phyloP scores from a whole-genome alignment of 2,797 vertebrate species.

The Muraenolepis orangiensis region DNA sequence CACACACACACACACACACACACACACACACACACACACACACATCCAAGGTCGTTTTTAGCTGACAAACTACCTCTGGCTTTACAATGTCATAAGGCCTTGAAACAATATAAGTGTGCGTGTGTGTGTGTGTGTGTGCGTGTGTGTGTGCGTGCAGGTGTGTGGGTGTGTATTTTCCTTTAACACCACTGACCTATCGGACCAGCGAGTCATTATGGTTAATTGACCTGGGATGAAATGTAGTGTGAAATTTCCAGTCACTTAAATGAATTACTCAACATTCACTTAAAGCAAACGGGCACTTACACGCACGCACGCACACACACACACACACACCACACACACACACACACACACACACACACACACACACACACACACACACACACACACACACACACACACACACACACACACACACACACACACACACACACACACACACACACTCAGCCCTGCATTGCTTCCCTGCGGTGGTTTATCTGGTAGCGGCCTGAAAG shows the following conservation, averaged over 20 bases:
- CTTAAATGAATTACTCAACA: conserved; percentile 71
- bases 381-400: conserved; percentile 39
- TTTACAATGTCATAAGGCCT: conserved; percentile 62
- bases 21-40: conserved; percentile 23
- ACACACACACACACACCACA: conserved; percentile 27
- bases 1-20: conserved; percentile 35
- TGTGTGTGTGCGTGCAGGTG: conserved; percentile 17
- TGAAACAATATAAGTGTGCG: conserved; percentile 58
- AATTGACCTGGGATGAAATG: conserved; percentile 76
- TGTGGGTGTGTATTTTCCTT: conserved; percentile 10
- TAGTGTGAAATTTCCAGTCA: conserved; percentile 75
- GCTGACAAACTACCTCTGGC: conserved; percentile 63
- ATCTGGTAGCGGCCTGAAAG: conserved; percentile 25
- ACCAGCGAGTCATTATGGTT: conserved; percentile 67
- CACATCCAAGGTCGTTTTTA: conserved; percentile 72
- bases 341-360: conserved; percentile 31
- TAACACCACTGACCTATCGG: conserved; percentile 57
- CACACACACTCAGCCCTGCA: conserved; percentile 44
- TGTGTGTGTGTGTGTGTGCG: conserved; percentile 6
- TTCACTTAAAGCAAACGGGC: conserved; percentile 51
- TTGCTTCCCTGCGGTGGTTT: conserved; percentile 27
- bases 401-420: conserved; percentile 7
- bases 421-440: conserved; percentile 39
- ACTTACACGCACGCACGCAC: conserved; percentile 29
- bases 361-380: conserved; percentile 7